phyloP scores from a whole-genome alignment of 2,113 vertebrate genomes.

The Paramisgurnus dabryanus region DNA sequence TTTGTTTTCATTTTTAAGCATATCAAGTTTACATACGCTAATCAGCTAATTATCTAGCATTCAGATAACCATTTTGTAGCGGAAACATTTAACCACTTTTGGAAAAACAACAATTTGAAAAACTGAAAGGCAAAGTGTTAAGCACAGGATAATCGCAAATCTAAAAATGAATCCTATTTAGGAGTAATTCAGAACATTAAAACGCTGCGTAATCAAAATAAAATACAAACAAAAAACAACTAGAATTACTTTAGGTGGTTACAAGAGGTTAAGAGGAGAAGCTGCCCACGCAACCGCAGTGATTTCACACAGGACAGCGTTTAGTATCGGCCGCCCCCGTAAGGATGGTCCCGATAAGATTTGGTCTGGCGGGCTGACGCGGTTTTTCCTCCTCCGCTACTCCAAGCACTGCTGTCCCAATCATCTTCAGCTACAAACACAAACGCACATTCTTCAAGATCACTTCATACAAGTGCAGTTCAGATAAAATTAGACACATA shows the following conservation, averaged over 20 bases:
- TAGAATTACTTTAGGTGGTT: constrained; percentile 90
- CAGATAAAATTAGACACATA: no score
- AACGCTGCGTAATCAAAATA: constrained; percentile 42
- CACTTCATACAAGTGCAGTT: no score
- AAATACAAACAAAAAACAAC: constrained; percentile 53
- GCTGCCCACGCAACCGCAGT: constrained; percentile 82
- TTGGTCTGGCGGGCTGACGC: constrained; percentile 82
- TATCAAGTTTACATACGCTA: neutral
- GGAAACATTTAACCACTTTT: constrained; percentile 5
- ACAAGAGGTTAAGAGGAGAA: constrained; percentile 89
- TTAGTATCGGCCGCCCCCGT: constrained; percentile 91
- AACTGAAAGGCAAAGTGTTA: constrained; percentile 62
- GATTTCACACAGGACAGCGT: constrained; percentile 68
- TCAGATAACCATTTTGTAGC: constrained; percentile 3
- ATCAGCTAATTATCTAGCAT: constrained; percentile 24
- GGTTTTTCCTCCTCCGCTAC: constrained; percentile 78
- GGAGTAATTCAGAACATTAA: constrained; percentile 57
- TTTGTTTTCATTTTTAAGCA: neutral
- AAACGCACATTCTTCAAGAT: neutral
- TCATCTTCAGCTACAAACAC: constrained; percentile 86
- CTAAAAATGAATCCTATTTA: constrained; percentile 51
- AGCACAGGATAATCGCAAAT: constrained; percentile 54
- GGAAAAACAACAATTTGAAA: constrained; percentile 28
- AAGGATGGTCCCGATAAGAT: constrained; percentile 90
- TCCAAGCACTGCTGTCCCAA: constrained; percentile 86